phyloP scores from a whole-genome alignment of 2,888 invertebrate species.

The Polydesmus complanatus region DNA sequence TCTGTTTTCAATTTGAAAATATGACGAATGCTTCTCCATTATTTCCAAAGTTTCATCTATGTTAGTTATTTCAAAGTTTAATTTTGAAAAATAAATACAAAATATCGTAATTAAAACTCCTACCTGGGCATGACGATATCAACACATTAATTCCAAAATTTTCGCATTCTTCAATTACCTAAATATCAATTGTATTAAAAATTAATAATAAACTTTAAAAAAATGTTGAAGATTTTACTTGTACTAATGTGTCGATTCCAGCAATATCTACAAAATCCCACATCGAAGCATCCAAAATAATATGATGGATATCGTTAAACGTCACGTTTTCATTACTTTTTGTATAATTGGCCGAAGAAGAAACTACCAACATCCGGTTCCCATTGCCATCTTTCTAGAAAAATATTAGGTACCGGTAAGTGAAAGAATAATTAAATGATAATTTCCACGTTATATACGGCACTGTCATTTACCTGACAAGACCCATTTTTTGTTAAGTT shows the following conservation, averaged over 20 bases:
- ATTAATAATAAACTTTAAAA: background rate
- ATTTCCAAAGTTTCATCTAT: conserved; percentile 1
- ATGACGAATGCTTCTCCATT: conserved; percentile 3
- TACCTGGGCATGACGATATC: conserved; percentile 1
- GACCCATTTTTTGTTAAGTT: no score
- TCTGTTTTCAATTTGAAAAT: conserved; percentile 1
- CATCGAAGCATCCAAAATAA: conserved; percentile 9
- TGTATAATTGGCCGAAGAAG: background rate
- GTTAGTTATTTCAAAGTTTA: background rate
- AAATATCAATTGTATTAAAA: background rate
- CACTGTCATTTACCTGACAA: no score
- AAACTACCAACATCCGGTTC: background rate
- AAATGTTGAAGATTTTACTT: background rate
- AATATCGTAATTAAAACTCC: background rate
- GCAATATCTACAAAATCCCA: conserved; percentile 7
- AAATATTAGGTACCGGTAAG: no score
- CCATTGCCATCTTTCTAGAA: no score
- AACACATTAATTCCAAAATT: background rate
- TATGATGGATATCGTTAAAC: background rate
- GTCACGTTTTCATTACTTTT: background rate
- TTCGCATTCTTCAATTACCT: conserved; percentile 3
- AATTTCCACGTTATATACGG: no score
- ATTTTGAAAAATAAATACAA: background rate
- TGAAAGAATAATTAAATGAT: no score
- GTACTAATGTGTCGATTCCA: conserved; percentile 5